Evolutionary conservation across 2,888 invertebrate genomes (phyloP).

Genomic region (Tridacna gigas): DNA sequence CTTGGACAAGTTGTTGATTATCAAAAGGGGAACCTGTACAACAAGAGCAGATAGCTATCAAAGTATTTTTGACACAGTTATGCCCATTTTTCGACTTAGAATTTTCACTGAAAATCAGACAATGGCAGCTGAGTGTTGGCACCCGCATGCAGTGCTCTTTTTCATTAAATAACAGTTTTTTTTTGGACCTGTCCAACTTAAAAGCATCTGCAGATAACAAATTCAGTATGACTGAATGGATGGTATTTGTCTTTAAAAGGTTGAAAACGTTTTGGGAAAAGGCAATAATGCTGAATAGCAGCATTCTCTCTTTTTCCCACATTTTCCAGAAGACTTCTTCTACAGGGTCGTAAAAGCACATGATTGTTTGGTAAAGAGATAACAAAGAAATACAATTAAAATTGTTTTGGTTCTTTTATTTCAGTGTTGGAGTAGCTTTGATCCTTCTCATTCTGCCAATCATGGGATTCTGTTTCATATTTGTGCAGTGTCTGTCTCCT

Average conservation of each 20-base stretch:
- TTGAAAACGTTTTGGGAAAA: background rate
- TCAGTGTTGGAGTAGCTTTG: constrained; percentile 87
- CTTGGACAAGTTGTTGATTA: too few species aligned
- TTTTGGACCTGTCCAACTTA: too few species aligned
- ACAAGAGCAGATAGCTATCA: too few species aligned
- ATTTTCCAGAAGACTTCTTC: background rate
- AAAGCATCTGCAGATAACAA: too few species aligned
- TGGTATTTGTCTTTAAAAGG: background rate
- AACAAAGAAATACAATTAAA: background rate
- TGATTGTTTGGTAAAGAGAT: background rate
- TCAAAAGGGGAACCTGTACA: too few species aligned
- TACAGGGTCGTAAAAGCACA: background rate
- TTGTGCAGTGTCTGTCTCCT: constrained; percentile 96
- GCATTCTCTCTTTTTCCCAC: background rate
- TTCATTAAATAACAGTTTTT: too few species aligned
- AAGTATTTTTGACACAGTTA: too few species aligned
- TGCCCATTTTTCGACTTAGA: too few species aligned
- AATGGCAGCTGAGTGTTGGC: too few species aligned
- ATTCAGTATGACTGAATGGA: too few species aligned
- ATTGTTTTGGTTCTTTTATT: background rate
- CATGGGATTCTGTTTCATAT: constrained; percentile 95
- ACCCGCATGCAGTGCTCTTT: too few species aligned
- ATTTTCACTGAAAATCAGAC: too few species aligned
- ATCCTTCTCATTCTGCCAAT: constrained; percentile 94
- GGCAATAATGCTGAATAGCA: background rate